A percentile compares a stretch with the other conserved stretches of the same genome.
Conservation (phyloP, 2,888 invertebrate species). For the Pollenia labialis region DNA sequence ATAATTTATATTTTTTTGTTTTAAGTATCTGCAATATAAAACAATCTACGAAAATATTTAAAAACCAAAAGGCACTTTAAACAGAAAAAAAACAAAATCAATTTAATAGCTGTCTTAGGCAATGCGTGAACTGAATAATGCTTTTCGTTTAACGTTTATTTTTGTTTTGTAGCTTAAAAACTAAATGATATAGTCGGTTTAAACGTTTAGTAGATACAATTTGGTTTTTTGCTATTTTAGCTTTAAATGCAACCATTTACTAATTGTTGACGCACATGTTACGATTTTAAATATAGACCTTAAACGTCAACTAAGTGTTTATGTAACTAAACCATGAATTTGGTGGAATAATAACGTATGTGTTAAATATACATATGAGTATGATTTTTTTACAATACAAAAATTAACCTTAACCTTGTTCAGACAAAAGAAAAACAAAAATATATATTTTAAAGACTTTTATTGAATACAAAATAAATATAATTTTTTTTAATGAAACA, state of each 20-base stretch:
- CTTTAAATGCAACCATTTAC: slow-evolving; percentile 51
- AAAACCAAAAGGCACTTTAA: background rate
- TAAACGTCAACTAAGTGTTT: slow-evolving; percentile 35
- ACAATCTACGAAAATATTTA: background rate
- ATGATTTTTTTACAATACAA: background rate
- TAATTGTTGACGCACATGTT: slow-evolving; percentile 69
- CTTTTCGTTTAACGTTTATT: slow-evolving; percentile 8
- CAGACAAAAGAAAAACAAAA: slow-evolving; percentile 5
- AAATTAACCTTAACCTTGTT: slow-evolving; percentile 72
- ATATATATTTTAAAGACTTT: background rate
- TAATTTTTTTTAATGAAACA: slow-evolving; percentile 29
- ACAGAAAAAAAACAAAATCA: slow-evolving; percentile 24
- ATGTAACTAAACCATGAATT: background rate
- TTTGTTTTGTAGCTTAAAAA: slow-evolving; percentile 22
- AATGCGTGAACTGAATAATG: slow-evolving; percentile 72
- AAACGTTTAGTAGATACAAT: slow-evolving; percentile 23
- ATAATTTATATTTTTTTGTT: slow-evolving; percentile 52
- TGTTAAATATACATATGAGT: background rate
- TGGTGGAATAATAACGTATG: slow-evolving; percentile 17
- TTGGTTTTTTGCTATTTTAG: slow-evolving; percentile 8
- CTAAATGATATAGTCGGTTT: slow-evolving; percentile 18
- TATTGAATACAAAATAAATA: slow-evolving; percentile 57
- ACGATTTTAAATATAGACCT: slow-evolving; percentile 50
- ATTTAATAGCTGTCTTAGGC: slow-evolving; percentile 69
- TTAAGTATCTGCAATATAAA: slow-evolving; percentile 42